Percentiles rank a stretch among this genome's conserved stretches.
Evolutionary conservation across 2,888 invertebrate species (phyloP).

Genomic region (Polietes domitor): DNA sequence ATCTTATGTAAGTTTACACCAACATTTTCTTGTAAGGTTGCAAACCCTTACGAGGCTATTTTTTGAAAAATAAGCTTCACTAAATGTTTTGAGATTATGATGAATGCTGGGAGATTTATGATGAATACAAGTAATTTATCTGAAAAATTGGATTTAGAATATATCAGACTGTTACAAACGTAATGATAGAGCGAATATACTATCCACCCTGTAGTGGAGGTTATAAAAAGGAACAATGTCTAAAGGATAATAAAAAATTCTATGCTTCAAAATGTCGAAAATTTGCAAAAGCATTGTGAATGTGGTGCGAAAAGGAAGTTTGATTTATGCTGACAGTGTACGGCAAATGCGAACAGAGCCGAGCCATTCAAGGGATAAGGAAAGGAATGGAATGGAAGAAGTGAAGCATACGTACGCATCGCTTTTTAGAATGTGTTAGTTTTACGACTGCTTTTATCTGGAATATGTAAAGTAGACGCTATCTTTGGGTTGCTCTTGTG

Average conservation of each 20-base stretch:
- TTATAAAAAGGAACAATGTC: not conserved
- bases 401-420: slow-evolving; percentile 11
- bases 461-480: slow-evolving; percentile 47
- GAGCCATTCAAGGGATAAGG: not conserved
- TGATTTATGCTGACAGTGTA: slow-evolving; percentile 63
- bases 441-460: slow-evolving; percentile 46
- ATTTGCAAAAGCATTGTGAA: slow-evolving; percentile 66
- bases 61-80: too few species aligned
- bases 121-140: too few species aligned
- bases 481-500: not conserved
- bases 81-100: too few species aligned
- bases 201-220: too few species aligned
- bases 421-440: slow-evolving; percentile 33
- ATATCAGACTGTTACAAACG: too few species aligned
- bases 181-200: too few species aligned
- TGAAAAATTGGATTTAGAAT: too few species aligned
- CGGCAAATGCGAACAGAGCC: slow-evolving; percentile 18
- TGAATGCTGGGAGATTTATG: too few species aligned
- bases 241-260: slow-evolving; percentile 48
- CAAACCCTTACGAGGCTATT: too few species aligned
- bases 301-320: slow-evolving; percentile 67
- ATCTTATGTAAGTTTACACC: too few species aligned
- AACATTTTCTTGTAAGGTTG: too few species aligned
- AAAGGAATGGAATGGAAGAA: not conserved
- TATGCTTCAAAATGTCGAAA: slow-evolving; percentile 55